Percentiles rank a stretch among this genome's conserved stretches.
phyloP scores from a whole-genome alignment of 2,797 vertebrate genomes.

The Pseudochirops cupreus region DNA sequence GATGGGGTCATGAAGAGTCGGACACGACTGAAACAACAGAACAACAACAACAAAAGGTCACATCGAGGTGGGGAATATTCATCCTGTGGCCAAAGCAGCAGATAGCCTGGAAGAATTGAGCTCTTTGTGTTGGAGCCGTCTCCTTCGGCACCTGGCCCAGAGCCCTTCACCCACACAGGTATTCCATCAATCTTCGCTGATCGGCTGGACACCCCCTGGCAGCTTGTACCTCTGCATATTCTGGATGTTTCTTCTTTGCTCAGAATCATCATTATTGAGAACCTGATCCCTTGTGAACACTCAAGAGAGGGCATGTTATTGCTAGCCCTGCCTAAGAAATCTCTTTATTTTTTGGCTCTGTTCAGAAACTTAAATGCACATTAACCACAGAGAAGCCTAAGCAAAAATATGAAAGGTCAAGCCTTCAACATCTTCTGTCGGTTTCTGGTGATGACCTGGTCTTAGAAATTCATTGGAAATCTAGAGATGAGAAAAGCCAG shows the following conservation, averaged over 20 bases:
- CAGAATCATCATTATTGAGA: neutral
- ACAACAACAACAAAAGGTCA: neutral
- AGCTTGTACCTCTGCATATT: neutral
- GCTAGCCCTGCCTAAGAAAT: neutral
- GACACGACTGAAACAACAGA: neutral
- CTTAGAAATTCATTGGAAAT: neutral
- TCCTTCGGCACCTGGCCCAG: neutral
- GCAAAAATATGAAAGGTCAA: slow-evolving; percentile 33
- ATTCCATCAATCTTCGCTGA: slow-evolving; percentile 13
- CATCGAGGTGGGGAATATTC: neutral
- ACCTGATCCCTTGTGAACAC: slow-evolving; percentile 7
- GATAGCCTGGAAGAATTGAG: neutral
- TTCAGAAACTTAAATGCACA: slow-evolving; percentile 21
- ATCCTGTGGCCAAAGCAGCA: neutral
- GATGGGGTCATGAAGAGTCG: neutral
- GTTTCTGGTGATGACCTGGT: neutral
- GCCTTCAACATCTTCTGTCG: neutral
- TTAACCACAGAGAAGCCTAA: slow-evolving; percentile 14
- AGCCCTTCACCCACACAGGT: neutral
- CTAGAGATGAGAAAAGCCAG: neutral
- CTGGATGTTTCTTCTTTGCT: neutral
- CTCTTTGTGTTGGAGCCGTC: neutral
- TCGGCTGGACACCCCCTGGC: neutral
- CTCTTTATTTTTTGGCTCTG: slow-evolving; percentile 19
- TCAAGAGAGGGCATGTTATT: neutral